Conservation (phyloP, 1,140 invertebrate genomes). For the Cotesia chilonis region DNA sequence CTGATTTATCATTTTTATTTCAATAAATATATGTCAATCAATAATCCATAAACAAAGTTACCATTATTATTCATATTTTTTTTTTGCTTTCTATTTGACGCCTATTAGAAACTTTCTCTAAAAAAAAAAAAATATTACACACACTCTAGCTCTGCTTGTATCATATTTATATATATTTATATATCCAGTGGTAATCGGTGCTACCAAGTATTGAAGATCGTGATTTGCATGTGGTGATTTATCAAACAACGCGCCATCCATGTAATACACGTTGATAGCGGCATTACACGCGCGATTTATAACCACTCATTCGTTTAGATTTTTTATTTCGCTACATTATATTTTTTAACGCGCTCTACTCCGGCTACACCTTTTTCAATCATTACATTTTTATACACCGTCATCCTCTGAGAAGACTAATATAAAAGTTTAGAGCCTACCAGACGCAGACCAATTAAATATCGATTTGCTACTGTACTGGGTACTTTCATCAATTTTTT, state of each 20-base stretch:
- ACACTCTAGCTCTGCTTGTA: not conserved
- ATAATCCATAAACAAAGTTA: not conserved
- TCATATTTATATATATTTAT: conserved; percentile 8
- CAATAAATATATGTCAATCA: too few species aligned
- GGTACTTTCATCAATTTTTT: too few species aligned
- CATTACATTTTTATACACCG: conserved; percentile 18
- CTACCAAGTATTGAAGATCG: conserved; percentile 27
- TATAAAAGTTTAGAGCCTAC: not conserved
- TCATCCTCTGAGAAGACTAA: not conserved
- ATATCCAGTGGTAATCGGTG: not conserved
- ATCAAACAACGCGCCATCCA: conserved; percentile 63
- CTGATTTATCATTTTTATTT: not conserved
- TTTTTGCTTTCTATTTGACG: not conserved
- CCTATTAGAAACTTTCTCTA: conserved; percentile 3
- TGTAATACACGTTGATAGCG: conserved; percentile 66
- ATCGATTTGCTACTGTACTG: conserved; percentile 33
- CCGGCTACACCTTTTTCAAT: conserved; percentile 20
- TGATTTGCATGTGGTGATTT: conserved; percentile 65
- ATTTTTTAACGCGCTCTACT: conserved; percentile 22
- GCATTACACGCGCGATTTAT: conserved; percentile 63
- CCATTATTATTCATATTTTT: not conserved
- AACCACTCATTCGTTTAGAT: conserved; percentile 43
- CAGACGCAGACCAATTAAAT: conserved; percentile 2
- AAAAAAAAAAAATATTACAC: not conserved
- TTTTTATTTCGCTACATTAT: conserved; percentile 38